Base-by-base conservation (phyloP, 1,140 invertebrate genomes). In the Achroia grisella region DNA sequence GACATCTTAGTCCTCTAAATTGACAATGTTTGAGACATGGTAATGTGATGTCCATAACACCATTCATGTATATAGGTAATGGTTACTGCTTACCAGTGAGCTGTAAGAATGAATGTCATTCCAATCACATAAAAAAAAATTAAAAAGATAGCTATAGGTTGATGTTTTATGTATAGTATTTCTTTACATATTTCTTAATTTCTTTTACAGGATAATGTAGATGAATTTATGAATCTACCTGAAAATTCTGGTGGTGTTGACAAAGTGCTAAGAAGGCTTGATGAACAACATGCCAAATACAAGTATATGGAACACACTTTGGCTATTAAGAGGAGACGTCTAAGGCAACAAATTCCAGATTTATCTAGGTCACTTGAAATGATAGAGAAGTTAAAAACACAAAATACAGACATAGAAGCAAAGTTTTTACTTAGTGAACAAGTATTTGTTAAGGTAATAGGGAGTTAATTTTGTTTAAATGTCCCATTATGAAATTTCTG, bases 271-370 rank as follows among this genome's bases (percentile, higher is more conserved):
- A 92, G 92, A 64, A 90, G 88, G 56, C 86, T 98, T 28, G 96
- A 98, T 74, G 97, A 98, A 68, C 93, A 94, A 76, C 95, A 97
- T 86, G 92, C 91, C 48, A 98, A 98, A 88, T 98, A 98, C 78
- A 98, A 98, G 87, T 97, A 97, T 71, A 97, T 99, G 94, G 97
- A 98, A 86, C 92, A 91, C 58, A 97, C 96, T 76, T 88, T 98
- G 51, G 86, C 91, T 52, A 92, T 91, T 32, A 97, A 96, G 65
- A 92, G 93, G 49, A 90, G 91, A 68, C 91, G 95, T 73, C 89
- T 98, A 45, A 93, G 94, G 64, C 90, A 90, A 48, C 97, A 98
- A 87, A 95, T 99, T 52, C 97, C 97, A 10, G 97, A 99, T 73
- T 89, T 99, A 52, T 93, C 95, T 70, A 91, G 94, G 54, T 96